A percentile compares a stretch with the other conserved stretches of the same genome.
Evolutionary conservation across 2,113 vertebrate species (phyloP).

Genomic region (Rhinopomastus cyanomelas): DNA sequence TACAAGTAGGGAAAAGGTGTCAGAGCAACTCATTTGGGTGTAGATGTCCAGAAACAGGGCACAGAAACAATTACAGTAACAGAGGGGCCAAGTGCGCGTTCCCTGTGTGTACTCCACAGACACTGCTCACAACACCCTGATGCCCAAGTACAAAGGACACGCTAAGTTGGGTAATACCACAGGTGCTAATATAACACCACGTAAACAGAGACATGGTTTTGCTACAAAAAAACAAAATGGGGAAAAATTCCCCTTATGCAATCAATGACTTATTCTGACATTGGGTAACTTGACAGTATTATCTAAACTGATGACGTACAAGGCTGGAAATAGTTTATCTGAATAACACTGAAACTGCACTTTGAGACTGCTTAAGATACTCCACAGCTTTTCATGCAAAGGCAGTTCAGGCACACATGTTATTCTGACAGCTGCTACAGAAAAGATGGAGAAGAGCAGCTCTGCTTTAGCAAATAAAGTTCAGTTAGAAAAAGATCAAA

Average conservation of each 20-base stretch:
- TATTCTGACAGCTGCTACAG: background rate
- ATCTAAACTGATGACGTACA: background rate
- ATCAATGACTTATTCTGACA: background rate
- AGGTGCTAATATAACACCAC: background rate
- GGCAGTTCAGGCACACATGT: accelerated
- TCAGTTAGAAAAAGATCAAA: background rate
- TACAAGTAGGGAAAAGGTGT: background rate
- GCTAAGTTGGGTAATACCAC: background rate
- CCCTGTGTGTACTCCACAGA: background rate
- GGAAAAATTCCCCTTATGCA: background rate
- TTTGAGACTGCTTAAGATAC: background rate
- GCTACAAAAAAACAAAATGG: background rate
- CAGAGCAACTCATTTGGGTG: background rate
- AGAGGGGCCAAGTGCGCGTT: background rate
- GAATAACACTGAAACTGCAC: background rate
- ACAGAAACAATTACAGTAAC: background rate
- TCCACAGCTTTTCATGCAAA: background rate
- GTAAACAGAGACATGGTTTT: background rate
- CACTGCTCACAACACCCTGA: background rate
- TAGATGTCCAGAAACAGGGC: background rate
- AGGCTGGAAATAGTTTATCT: background rate
- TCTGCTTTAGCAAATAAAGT: background rate
- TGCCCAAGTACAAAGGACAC: background rate
- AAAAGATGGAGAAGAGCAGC: background rate
- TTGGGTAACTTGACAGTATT: background rate